Conservation (phyloP, 2,797 vertebrate genomes). For the Tragelaphus eurycerus region DNA sequence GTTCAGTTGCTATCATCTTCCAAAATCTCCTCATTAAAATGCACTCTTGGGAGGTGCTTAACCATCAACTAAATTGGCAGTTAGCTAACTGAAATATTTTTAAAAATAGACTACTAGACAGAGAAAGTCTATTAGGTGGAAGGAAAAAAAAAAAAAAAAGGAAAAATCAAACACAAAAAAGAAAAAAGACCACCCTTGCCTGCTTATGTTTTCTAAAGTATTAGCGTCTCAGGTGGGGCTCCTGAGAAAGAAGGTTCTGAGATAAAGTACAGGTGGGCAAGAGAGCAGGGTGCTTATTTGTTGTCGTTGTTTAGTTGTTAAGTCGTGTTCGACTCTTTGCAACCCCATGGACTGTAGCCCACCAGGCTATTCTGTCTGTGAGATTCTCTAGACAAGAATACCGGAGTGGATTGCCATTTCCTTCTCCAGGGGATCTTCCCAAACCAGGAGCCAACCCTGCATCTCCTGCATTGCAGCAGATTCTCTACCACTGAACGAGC, state of each 20-base stretch:
- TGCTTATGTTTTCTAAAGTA: background rate
- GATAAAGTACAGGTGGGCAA: background rate
- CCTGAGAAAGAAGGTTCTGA: background rate
- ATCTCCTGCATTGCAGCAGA: background rate
- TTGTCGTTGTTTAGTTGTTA: fast-evolving
- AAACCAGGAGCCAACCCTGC: background rate
- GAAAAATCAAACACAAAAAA: background rate
- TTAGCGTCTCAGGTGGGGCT: no score
- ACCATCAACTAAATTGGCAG: background rate
- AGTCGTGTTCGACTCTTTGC: background rate
- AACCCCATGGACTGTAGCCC: background rate
- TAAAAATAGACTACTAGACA: background rate
- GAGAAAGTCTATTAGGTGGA: background rate
- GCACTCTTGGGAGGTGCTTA: background rate
- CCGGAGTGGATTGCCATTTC: background rate
- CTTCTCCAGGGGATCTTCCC: background rate
- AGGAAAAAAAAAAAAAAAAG: no score
- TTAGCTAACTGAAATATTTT: background rate
- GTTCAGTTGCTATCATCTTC: background rate
- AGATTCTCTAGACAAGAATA: background rate
- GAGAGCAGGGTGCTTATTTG: background rate
- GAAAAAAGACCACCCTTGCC: background rate
- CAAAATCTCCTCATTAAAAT: slow-evolving; percentile 23
- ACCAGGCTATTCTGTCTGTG: background rate
- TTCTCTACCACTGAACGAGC: background rate